Conservation (phyloP, 1,140 invertebrate species). For the Portunus trituberculatus region DNA sequence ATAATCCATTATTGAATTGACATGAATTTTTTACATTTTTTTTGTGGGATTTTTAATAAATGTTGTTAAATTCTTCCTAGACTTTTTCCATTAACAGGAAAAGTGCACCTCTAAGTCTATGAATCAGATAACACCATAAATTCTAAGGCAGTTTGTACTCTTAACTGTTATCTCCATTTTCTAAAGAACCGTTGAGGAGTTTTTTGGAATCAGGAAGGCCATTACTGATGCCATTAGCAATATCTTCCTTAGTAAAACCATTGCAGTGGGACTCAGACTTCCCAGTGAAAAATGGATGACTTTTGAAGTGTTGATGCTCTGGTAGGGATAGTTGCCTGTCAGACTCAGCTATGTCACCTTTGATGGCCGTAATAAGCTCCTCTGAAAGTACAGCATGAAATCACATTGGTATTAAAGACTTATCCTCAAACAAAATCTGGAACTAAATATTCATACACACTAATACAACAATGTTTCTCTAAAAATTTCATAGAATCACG, state of each 20-base stretch:
- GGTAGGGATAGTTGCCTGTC: slow-evolving; percentile 30
- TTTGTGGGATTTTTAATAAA: background rate
- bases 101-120: background rate
- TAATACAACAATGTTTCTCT: no score
- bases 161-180: background rate
- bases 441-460: no score
- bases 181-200: slow-evolving; percentile 1
- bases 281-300: slow-evolving; percentile 56
- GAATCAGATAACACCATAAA: background rate
- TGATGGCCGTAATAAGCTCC: slow-evolving; percentile 60
- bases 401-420: background rate
- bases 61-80: background rate
- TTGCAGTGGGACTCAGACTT: slow-evolving; percentile 36
- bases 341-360: slow-evolving; percentile 54
- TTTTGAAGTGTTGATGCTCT: slow-evolving; percentile 31
- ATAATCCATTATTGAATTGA: background rate
- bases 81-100: background rate
- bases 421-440: background rate
- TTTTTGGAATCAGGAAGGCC: background rate
- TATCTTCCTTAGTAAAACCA: slow-evolving; percentile 35
- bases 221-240: slow-evolving; percentile 37
- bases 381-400: slow-evolving; percentile 41
- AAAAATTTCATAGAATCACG: background rate
- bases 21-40: background rate
- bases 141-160: background rate